A percentile compares a stretch with the other conserved stretches of the same genome.
Evolutionary conservation across 1,140 invertebrate species (phyloP).

Genomic region (Dendroctonus ponderosae): DNA sequence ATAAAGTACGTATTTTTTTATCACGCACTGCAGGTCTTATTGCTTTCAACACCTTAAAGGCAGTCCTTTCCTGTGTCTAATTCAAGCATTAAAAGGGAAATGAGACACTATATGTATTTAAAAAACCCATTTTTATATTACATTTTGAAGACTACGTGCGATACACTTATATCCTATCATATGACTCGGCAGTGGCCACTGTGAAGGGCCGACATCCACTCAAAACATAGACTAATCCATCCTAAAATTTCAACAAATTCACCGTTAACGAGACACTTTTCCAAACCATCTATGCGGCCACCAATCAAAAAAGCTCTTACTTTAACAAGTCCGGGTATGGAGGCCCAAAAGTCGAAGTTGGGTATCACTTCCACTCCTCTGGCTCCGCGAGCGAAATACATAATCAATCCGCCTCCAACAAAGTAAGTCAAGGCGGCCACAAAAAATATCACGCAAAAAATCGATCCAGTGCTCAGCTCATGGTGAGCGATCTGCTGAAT

Average conservation of each 20-base stretch:
- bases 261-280: not conserved
- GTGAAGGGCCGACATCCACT: conserved; percentile 41
- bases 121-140: too few species aligned
- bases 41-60: too few species aligned
- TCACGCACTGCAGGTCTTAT: too few species aligned
- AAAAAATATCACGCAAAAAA: conserved; percentile 43
- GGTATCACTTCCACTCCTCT: conserved; percentile 59
- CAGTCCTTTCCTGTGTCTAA: too few species aligned
- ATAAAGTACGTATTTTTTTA: too few species aligned
- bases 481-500: conserved; percentile 27
- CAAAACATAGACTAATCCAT: conserved; percentile 42
- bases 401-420: conserved; percentile 52
- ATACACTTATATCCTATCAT: conserved; percentile 42
- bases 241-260: conserved; percentile 36
- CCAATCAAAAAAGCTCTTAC: conserved; percentile 44
- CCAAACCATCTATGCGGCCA: not conserved
- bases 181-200: conserved; percentile 41
- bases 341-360: conserved; percentile 58
- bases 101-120: too few species aligned
- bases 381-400: conserved; percentile 59
- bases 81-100: too few species aligned
- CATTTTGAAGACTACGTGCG: too few species aligned
- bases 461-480: conserved; percentile 41
- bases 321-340: conserved; percentile 56
- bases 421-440: conserved; percentile 40